A percentile compares a stretch with the other conserved stretches of the same genome.
phyloP scores from a whole-genome alignment of 1,140 invertebrate genomes.

The Galendromus occidentalis region DNA sequence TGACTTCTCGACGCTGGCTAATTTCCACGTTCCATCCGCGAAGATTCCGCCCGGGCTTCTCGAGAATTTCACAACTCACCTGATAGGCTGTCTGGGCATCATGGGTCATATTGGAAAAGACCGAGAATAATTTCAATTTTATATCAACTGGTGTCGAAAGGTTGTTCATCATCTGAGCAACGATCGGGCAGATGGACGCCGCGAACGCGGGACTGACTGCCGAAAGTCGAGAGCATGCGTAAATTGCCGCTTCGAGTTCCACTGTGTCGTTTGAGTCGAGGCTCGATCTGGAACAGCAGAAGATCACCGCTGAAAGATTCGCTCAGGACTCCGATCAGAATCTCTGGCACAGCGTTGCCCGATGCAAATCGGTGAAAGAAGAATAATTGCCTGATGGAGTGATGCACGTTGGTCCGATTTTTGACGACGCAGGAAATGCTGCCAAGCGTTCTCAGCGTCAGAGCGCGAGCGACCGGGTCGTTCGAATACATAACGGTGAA shows the following conservation, averaged over 20 bases:
- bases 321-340: neutral
- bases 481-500: slow-evolving; percentile 90
- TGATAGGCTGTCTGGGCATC: slow-evolving; percentile 58
- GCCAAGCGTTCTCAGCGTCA: slow-evolving; percentile 66
- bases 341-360: neutral
- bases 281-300: slow-evolving; percentile 27
- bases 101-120: slow-evolving; percentile 83
- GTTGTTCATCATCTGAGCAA: slow-evolving; percentile 82
- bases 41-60: no score
- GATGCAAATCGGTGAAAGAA: no score
- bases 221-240: slow-evolving; percentile 48
- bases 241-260: slow-evolving; percentile 86
- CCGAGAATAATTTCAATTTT: slow-evolving; percentile 70
- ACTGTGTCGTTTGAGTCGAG: slow-evolving; percentile 84
- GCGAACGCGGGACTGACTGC: slow-evolving; percentile 75
- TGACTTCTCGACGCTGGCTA: no score
- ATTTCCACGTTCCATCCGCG: no score
- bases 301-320: neutral
- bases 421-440: slow-evolving; percentile 78
- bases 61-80: slow-evolving; percentile 31
- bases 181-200: slow-evolving; percentile 83
- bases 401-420: slow-evolving; percentile 81
- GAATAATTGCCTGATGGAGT: slow-evolving; percentile 64
- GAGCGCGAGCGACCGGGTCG: slow-evolving; percentile 72
- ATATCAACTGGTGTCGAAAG: slow-evolving; percentile 72